Evolutionary conservation across 2,888 invertebrate genomes (phyloP).

Genomic region (Onchidella celtica): DNA sequence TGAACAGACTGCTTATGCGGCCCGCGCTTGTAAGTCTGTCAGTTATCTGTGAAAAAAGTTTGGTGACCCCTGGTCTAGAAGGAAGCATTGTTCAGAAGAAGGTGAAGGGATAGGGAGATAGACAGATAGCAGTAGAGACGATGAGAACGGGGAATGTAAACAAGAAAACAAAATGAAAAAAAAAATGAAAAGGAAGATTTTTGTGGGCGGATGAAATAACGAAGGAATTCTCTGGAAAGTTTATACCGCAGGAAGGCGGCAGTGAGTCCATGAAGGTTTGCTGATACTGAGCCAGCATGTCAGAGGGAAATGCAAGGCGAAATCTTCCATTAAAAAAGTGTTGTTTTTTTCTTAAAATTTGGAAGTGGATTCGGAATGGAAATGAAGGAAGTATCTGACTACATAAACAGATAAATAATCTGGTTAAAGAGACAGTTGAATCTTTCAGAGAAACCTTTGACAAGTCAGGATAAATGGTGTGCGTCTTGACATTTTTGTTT

Average conservation of each 20-base stretch:
- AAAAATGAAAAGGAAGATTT: neutral
- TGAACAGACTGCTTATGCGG: too few relatives aligned
- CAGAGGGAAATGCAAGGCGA: neutral
- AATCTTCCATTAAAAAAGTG: too few relatives aligned
- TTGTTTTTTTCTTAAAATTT: too few relatives aligned
- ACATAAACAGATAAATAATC: constrained; percentile 12
- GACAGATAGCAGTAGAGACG: neutral
- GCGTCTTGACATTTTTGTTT: too few relatives aligned
- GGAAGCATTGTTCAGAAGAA: neutral
- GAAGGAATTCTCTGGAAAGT: neutral
- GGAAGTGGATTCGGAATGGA: neutral
- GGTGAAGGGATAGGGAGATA: neutral
- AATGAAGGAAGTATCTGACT: neutral
- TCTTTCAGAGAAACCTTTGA: neutral
- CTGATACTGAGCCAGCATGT: neutral
- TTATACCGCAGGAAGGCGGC: neutral
- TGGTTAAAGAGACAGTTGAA: neutral
- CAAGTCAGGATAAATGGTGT: constrained; percentile 2
- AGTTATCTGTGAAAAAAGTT: too few relatives aligned
- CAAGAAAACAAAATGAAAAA: neutral
- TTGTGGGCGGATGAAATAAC: too few relatives aligned
- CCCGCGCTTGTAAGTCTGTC: too few relatives aligned
- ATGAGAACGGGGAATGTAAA: neutral
- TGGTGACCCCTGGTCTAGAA: too few relatives aligned
- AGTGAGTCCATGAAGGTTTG: neutral